A percentile compares a stretch with the other conserved stretches of the same genome.
phyloP scores from a whole-genome alignment of 2,797 vertebrate genomes.

The Austrolebias charrua region DNA sequence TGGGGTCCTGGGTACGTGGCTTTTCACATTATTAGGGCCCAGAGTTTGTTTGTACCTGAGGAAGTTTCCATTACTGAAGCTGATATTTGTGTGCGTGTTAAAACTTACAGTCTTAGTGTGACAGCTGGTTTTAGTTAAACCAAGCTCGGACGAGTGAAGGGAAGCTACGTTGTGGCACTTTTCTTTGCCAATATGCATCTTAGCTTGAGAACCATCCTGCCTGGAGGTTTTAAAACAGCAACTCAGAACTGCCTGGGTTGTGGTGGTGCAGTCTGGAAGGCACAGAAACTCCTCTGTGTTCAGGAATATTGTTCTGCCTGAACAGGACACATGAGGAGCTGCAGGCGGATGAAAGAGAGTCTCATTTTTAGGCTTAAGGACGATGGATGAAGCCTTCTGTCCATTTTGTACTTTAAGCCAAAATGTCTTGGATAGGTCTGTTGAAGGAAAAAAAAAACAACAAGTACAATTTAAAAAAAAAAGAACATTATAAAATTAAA shows the following conservation, averaged over 20 bases:
- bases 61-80: slow-evolving; percentile 12
- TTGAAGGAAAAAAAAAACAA: not conserved
- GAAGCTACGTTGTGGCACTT: not conserved
- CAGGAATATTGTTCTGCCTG: slow-evolving; percentile 10
- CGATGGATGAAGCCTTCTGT: slow-evolving; percentile 14
- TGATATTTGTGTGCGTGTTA: slow-evolving; percentile 33
- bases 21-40: not conserved
- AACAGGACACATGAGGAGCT: slow-evolving; percentile 11
- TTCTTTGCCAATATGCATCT: slow-evolving; percentile 11
- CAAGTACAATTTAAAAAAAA: not conserved
- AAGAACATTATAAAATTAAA: not conserved
- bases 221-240: slow-evolving; percentile 10
- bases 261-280: slow-evolving; percentile 51
- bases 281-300: slow-evolving; percentile 36
- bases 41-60: slow-evolving; percentile 33
- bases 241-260: slow-evolving; percentile 20
- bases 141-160: slow-evolving; percentile 6
- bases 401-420: slow-evolving; percentile 17
- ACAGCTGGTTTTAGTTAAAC: slow-evolving; percentile 6
- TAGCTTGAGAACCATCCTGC: not conserved
- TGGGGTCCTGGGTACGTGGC: slow-evolving; percentile 1
- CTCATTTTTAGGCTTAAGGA: not conserved
- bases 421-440: slow-evolving; percentile 45
- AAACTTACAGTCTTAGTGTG: slow-evolving; percentile 13
- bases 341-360: slow-evolving; percentile 8